Evolutionary conservation across 2,888 invertebrate species (phyloP).

Genomic region (Protophormia terraenovae): DNA sequence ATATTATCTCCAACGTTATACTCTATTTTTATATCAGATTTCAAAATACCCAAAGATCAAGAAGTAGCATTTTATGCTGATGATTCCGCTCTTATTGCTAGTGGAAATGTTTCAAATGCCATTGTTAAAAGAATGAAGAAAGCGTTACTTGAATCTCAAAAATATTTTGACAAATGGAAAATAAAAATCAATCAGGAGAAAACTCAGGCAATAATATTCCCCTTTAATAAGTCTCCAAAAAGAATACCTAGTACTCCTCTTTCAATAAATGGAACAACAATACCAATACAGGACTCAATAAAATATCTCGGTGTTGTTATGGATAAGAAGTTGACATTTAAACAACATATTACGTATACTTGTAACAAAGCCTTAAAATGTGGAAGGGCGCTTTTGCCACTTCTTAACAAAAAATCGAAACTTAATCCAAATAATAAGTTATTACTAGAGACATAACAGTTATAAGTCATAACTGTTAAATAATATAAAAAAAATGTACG

Average conservation of each 20-base stretch:
- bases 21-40: background rate
- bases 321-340: background rate
- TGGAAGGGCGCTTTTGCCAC: background rate
- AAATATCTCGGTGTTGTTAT: background rate
- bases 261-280: background rate
- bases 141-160: background rate
- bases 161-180: slow-evolving; percentile 26
- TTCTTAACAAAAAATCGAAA: background rate
- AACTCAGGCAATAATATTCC: slow-evolving; percentile 19
- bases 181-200: slow-evolving; percentile 14
- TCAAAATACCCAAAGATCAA: background rate
- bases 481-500: too few species aligned
- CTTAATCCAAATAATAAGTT: background rate
- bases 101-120: slow-evolving; percentile 1
- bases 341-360: background rate
- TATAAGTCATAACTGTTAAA: too few species aligned
- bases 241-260: background rate
- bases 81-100: background rate
- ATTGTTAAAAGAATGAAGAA: slow-evolving; percentile 20
- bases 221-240: slow-evolving; percentile 24
- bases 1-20: background rate
- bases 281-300: background rate
- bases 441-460: too few species aligned
- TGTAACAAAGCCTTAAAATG: background rate
- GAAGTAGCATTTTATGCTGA: background rate